Conservation (phyloP, 2,888 invertebrate species). For the Meiosimyza platycephala region DNA sequence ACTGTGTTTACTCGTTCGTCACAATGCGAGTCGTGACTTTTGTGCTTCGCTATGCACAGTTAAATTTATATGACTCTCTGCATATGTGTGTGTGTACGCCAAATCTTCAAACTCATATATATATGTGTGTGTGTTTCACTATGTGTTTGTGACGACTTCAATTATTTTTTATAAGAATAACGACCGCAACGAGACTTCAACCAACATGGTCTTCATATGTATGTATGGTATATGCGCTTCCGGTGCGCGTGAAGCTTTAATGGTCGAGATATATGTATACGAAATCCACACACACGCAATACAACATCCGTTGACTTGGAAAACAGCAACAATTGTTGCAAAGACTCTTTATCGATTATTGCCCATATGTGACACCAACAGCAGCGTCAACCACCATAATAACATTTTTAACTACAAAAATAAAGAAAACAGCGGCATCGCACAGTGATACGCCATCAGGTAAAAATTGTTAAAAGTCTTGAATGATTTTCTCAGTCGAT, state of each 20-base stretch:
- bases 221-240: too few relatives aligned
- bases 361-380: not conserved
- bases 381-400: too few relatives aligned
- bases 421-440: too few relatives aligned
- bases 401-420: too few relatives aligned
- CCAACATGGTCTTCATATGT: too few relatives aligned
- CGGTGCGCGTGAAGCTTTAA: too few relatives aligned
- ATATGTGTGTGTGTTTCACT: not conserved
- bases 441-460: too few relatives aligned
- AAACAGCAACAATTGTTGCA: constrained; percentile 10
- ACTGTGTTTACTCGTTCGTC: constrained; percentile 31
- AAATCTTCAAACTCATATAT: not conserved
- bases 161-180: not conserved
- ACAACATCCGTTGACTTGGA: constrained; percentile 29
- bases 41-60: not conserved
- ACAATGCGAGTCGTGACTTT: constrained; percentile 28
- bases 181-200: too few relatives aligned
- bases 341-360: constrained; percentile 33
- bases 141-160: not conserved
- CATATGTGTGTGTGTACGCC: not conserved
- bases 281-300: constrained; percentile 42
- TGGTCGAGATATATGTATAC: constrained; percentile 31
- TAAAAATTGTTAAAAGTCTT: too few relatives aligned
- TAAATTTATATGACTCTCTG: not conserved
- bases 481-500: too few relatives aligned